Percentiles rank a stretch among this genome's conserved stretches.
Evolutionary conservation across 2,797 vertebrate genomes (phyloP).

Genomic region (Enteromius anoplus): DNA sequence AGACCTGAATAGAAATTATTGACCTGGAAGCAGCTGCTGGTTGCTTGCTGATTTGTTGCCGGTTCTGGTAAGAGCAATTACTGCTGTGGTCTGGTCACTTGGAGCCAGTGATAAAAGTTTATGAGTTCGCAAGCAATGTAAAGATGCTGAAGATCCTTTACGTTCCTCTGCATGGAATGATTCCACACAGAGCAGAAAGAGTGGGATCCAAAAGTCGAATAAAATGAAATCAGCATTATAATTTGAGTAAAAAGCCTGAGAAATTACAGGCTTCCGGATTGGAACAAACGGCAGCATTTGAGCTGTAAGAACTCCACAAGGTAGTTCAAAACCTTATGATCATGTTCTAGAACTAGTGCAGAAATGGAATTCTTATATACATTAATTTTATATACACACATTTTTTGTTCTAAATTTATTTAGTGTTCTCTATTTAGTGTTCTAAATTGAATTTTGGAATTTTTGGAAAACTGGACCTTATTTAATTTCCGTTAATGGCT

Average conservation of each 20-base stretch:
- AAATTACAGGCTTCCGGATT: not conserved
- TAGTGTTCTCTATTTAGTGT: too few species aligned
- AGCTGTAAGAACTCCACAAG: not conserved
- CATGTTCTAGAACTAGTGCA: not conserved
- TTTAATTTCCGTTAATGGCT: not conserved
- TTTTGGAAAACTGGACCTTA: not conserved
- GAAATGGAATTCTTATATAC: not conserved
- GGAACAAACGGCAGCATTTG: not conserved
- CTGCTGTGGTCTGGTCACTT: conserved; percentile 54
- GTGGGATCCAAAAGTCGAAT: not conserved
- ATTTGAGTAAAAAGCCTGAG: not conserved
- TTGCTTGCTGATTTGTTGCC: conserved; percentile 65
- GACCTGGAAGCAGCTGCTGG: conserved; percentile 64
- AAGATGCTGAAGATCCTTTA: conserved; percentile 2
- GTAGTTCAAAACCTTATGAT: not conserved
- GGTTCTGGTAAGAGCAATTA: conserved; percentile 64
- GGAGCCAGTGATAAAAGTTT: conserved; percentile 42
- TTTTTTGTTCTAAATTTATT: too few species aligned
- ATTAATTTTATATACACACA: too few species aligned
- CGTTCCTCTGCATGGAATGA: not conserved
- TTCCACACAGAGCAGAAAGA: not conserved
- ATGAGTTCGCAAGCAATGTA: conserved; percentile 27
- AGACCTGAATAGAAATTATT: conserved; percentile 65
- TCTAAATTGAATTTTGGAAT: not conserved
- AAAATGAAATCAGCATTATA: not conserved